Conservation (phyloP, 1,140 invertebrate genomes). For the Bactericera cockerelli region DNA sequence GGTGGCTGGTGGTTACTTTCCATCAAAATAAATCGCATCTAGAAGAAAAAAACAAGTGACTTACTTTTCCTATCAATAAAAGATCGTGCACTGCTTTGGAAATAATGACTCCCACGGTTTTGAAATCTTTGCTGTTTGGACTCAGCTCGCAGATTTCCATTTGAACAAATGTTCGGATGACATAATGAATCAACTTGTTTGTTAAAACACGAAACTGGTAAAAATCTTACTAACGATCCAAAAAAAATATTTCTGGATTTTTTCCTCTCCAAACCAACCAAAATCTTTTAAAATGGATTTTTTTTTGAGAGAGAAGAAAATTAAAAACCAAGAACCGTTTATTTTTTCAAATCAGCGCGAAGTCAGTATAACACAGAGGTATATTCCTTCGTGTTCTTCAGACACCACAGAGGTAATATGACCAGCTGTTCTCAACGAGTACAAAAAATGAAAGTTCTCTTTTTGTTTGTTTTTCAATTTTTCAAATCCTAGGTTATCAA, state of each 20-base stretch:
- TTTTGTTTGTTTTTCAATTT: neutral
- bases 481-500: neutral
- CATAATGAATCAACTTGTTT: no score
- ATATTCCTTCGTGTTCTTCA: no score
- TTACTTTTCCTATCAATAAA: slow-evolving; percentile 11
- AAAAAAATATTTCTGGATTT: neutral
- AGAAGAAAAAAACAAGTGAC: no score
- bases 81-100: neutral
- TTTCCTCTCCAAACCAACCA: neutral
- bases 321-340: no score
- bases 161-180: neutral
- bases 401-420: neutral
- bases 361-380: no score
- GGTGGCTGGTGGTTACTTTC: no score
- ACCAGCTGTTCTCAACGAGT: neutral
- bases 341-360: no score
- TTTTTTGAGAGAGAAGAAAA: no score
- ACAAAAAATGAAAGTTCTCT: slow-evolving; percentile 6
- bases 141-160: slow-evolving; percentile 12
- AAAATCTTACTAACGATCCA: no score
- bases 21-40: no score
- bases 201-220: no score
- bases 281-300: neutral
- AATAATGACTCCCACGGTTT: slow-evolving; percentile 9
- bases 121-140: slow-evolving; percentile 12